phyloP scores from a whole-genome alignment of 2,113 vertebrate genomes.

The Ceyx cyanopectus region DNA sequence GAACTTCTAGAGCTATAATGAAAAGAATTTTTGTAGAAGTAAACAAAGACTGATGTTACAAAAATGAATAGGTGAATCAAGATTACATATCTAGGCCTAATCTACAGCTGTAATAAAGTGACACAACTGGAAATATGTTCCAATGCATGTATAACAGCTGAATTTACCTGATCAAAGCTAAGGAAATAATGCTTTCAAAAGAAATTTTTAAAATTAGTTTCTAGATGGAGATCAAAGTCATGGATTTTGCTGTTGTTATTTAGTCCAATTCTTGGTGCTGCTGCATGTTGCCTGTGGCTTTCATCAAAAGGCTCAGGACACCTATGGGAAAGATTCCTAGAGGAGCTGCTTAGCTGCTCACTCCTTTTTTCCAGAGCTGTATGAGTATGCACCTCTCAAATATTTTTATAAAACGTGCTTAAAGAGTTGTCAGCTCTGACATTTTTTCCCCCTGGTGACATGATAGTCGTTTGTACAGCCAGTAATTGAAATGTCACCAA shows the following conservation, averaged over 20 bases:
- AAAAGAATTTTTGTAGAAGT: neutral
- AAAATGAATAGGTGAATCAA: neutral
- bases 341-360: neutral
- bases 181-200: constrained; percentile 29
- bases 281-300: neutral
- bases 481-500: constrained; percentile 33
- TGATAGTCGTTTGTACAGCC: constrained; percentile 16
- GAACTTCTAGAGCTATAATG: neutral
- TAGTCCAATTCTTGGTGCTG: neutral
- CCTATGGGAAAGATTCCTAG: neutral
- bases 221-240: neutral
- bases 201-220: neutral
- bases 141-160: neutral
- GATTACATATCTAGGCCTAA: neutral
- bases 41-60: neutral
- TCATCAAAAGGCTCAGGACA: neutral
- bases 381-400: neutral
- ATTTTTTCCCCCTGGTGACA: neutral
- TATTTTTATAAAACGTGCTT: constrained; percentile 1
- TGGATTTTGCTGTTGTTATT: neutral
- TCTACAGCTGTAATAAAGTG: constrained; percentile 29
- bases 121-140: neutral
- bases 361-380: neutral
- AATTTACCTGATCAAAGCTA: constrained; percentile 25
- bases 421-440: constrained; percentile 12